These are phyloP conservation scores for Cyclina sinensis DNA, from an alignment of 1,140 invertebrate genomes.

Conservation along the genomic window DNA sequence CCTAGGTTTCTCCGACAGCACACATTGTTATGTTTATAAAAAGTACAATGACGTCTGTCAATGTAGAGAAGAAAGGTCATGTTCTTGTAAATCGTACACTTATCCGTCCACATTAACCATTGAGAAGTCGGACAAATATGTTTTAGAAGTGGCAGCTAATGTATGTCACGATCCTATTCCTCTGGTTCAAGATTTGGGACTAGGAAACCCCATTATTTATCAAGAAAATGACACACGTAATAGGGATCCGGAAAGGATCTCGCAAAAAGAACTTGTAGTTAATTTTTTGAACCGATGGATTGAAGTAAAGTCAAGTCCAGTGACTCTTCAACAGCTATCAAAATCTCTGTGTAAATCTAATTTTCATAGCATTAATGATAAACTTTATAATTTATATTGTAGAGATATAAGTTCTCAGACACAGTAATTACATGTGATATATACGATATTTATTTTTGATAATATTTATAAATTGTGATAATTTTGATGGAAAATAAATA, in stretches of 20 bases:
- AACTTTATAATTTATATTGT: slow-evolving; percentile 7
- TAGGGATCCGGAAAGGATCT: neutral
- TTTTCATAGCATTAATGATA: neutral
- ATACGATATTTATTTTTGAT: too few species aligned
- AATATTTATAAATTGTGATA: too few species aligned
- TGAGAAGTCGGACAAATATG: neutral
- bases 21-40: neutral
- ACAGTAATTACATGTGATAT: too few species aligned
- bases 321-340: neutral
- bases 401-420: too few species aligned
- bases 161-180: neutral
- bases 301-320: neutral
- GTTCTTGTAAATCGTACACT: neutral
- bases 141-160: neutral
- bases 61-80: neutral
- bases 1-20: neutral
- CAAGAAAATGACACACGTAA: neutral
- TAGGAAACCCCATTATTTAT: neutral
- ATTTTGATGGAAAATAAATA: too few species aligned
- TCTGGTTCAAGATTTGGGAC: neutral
- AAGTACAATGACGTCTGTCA: neutral
- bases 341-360: neutral
- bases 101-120: neutral
- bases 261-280: neutral
- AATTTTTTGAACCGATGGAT: neutral